These are phyloP conservation scores for Conchocele bisecta DNA, from an alignment of 2,888 invertebrate species.

Conservation along the genomic window DNA sequence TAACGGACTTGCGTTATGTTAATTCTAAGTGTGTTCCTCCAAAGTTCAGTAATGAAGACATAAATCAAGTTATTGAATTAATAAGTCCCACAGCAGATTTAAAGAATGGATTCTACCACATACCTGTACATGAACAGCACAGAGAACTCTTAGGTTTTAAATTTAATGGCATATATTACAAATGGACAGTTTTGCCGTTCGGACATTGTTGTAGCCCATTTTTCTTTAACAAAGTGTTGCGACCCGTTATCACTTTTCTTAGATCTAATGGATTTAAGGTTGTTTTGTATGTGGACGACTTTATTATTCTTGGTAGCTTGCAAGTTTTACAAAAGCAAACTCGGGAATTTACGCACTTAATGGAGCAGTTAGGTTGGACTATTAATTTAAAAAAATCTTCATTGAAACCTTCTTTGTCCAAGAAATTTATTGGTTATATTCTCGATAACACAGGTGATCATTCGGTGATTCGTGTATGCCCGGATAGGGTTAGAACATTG, in stretches of 20 bases:
- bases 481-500: slow-evolving; percentile 1
- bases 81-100: slow-evolving; percentile 29
- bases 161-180: slow-evolving; percentile 11
- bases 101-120: slow-evolving; percentile 31
- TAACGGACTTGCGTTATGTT: slow-evolving; percentile 12
- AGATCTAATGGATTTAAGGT: slow-evolving; percentile 8
- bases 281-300: slow-evolving; percentile 22
- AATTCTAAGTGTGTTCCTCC: slow-evolving; percentile 7
- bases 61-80: slow-evolving; percentile 5
- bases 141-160: slow-evolving; percentile 21
- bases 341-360: no score
- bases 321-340: no score
- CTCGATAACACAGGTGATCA: neutral
- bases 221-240: slow-evolving; percentile 17
- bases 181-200: slow-evolving; percentile 21
- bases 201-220: slow-evolving; percentile 16
- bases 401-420: neutral
- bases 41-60: slow-evolving; percentile 30
- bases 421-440: slow-evolving; percentile 6
- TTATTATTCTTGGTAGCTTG: slow-evolving; percentile 13
- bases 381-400: neutral
- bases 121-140: slow-evolving; percentile 1
- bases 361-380: slow-evolving; percentile 4
- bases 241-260: slow-evolving; percentile 13
- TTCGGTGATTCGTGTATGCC: neutral